These are phyloP conservation scores for Empis livida DNA, from an alignment of 2,888 invertebrate species.

Conservation along the genomic window DNA sequence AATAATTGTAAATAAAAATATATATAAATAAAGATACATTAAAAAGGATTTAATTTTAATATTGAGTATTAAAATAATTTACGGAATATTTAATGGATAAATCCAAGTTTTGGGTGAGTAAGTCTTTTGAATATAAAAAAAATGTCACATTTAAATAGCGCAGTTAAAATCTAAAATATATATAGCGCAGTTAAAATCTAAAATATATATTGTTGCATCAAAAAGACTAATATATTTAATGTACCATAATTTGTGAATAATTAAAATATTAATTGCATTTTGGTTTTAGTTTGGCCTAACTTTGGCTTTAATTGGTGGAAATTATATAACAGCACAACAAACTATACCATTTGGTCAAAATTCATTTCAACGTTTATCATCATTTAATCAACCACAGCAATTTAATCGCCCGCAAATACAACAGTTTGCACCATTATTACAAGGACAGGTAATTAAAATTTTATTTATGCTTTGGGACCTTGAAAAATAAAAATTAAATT, in stretches of 20 bases:
- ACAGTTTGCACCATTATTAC: constrained; percentile 13
- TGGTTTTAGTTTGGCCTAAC: neutral
- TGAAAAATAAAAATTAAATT: too few species aligned
- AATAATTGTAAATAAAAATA: too few species aligned
- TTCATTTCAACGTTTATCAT: constrained; percentile 8
- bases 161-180: neutral
- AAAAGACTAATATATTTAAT: neutral
- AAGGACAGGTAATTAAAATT: constrained; percentile 13
- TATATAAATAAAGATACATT: too few species aligned
- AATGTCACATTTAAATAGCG: too few species aligned
- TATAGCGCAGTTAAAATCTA: too few species aligned
- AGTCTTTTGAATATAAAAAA: neutral
- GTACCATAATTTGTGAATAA: neutral
- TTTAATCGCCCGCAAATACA: constrained; percentile 17
- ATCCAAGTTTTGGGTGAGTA: constrained; percentile 16
- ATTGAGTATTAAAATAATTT: neutral
- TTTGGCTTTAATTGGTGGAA: neutral
- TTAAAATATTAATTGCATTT: neutral
- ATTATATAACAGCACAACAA: neutral
- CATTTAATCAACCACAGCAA: constrained; percentile 22
- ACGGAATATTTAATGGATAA: constrained; percentile 12
- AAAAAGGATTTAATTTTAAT: too few species aligned
- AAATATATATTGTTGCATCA: too few species aligned
- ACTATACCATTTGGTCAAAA: neutral
- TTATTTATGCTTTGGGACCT: too few species aligned